These are phyloP conservation scores for Lamellibrachia columna DNA, from an alignment of 2,888 invertebrate genomes.

Conservation along the genomic window DNA sequence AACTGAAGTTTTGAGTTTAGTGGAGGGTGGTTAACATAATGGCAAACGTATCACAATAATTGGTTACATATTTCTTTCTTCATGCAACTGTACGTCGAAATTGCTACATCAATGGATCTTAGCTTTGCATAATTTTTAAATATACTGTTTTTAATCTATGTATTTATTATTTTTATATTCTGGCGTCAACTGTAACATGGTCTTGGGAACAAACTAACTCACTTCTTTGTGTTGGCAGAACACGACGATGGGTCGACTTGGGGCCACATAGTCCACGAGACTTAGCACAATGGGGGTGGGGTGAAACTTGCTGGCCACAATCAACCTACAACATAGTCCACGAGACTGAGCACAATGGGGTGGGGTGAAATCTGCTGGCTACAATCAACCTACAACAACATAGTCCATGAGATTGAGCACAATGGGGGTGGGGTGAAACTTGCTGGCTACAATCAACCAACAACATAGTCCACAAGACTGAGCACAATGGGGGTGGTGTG, in stretches of 20 bases:
- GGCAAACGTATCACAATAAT: no score
- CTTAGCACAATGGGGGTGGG: slow-evolving; percentile 82
- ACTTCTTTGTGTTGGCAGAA: slow-evolving; percentile 81
- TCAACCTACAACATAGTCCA: slow-evolving; percentile 64
- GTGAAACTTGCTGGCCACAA: slow-evolving; percentile 84
- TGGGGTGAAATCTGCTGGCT: slow-evolving; percentile 71
- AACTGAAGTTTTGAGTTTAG: not conserved
- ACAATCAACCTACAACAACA: no score
- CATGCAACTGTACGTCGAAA: no score
- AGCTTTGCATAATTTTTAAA: no score
- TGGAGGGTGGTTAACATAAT: not conserved
- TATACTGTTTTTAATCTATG: no score
- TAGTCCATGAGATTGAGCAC: slow-evolving; percentile 74
- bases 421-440: slow-evolving; percentile 86
- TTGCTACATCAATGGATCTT: no score
- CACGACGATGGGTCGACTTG: slow-evolving; percentile 85
- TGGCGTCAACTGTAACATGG: not conserved
- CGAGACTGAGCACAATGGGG: slow-evolving; percentile 75
- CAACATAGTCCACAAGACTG: slow-evolving; percentile 70
- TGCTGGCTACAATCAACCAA: slow-evolving; percentile 74
- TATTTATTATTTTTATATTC: not conserved
- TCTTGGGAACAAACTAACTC: slow-evolving; percentile 26
- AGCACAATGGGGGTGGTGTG: slow-evolving; percentile 84
- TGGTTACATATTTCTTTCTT: no score
- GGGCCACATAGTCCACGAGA: slow-evolving; percentile 80